Conservation (phyloP, 1,140 invertebrate species). For the Diorhabda elongata region DNA sequence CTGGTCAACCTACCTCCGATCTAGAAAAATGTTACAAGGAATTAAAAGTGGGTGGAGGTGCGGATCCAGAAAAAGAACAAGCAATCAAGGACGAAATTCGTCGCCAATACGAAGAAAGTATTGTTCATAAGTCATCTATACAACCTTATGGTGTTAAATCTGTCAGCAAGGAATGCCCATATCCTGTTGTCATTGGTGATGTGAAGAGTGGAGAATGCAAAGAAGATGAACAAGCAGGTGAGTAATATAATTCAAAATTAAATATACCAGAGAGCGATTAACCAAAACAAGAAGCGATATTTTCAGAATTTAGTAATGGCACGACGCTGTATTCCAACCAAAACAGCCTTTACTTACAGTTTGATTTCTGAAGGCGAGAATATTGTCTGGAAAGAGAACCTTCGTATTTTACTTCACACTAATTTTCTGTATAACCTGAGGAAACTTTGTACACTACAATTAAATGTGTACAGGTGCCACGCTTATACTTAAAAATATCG, state of each 20-base stretch:
- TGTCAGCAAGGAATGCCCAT: conserved; percentile 35
- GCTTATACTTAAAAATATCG: no score
- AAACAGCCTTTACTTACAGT: no score
- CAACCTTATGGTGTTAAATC: conserved; percentile 40
- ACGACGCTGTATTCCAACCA: no score
- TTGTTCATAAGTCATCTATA: conserved; percentile 31
- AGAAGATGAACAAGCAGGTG: conserved; percentile 31
- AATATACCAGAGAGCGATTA: no score
- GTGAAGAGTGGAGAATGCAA: conserved; percentile 33
- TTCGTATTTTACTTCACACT: no score
- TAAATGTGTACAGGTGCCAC: no score
- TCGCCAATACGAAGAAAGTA: conserved; percentile 39
- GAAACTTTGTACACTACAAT: no score
- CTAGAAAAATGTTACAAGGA: conserved; percentile 50
- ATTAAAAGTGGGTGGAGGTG: conserved; percentile 40
- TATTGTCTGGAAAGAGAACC: no score
- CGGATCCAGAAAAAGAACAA: conserved; percentile 25
- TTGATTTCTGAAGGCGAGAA: no score
- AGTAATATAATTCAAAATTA: conserved; percentile 4
- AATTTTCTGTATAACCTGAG: no score
- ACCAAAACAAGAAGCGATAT: no score
- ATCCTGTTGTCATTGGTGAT: conserved; percentile 37
- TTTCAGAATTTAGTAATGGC: no score
- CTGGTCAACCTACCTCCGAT: conserved; percentile 31
- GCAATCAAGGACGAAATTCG: conserved; percentile 23